Conservation (phyloP, 2,888 invertebrate genomes). For the Uloborus plumipes region DNA sequence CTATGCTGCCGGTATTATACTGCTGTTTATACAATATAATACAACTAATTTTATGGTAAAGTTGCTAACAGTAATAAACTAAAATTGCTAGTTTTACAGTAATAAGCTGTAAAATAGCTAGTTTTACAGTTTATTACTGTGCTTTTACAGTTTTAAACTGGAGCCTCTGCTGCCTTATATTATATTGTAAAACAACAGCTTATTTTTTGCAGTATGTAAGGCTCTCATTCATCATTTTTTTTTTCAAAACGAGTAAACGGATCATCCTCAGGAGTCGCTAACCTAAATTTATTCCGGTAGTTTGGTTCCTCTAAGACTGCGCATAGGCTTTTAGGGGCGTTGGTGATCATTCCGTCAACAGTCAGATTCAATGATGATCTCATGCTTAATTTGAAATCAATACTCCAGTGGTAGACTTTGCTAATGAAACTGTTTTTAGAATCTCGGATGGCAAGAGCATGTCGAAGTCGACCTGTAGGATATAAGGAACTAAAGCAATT, state of each 20-base stretch:
- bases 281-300: constrained; percentile 22
- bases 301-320: constrained; percentile 38
- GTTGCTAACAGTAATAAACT: too few relatives aligned
- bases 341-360: constrained; percentile 54
- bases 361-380: constrained; percentile 51
- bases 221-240: neutral
- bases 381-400: constrained; percentile 65
- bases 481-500: constrained; percentile 67
- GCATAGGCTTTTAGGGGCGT: constrained; percentile 42
- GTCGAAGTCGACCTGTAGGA: constrained; percentile 62
- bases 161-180: too few relatives aligned
- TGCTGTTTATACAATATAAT: too few relatives aligned
- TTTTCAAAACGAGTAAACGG: constrained; percentile 17
- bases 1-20: too few relatives aligned
- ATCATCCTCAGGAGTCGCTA: constrained; percentile 35
- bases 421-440: constrained; percentile 36
- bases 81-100: too few relatives aligned
- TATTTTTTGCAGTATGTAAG: too few relatives aligned
- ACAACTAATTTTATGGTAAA: too few relatives aligned
- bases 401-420: constrained; percentile 67
- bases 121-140: too few relatives aligned
- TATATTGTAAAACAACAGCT: too few relatives aligned
- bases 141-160: too few relatives aligned
- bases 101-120: too few relatives aligned
- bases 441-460: constrained; percentile 61